Evolutionary conservation across 2,113 vertebrate species (phyloP).

Genomic region (Mirounga angustirostris): DNA sequence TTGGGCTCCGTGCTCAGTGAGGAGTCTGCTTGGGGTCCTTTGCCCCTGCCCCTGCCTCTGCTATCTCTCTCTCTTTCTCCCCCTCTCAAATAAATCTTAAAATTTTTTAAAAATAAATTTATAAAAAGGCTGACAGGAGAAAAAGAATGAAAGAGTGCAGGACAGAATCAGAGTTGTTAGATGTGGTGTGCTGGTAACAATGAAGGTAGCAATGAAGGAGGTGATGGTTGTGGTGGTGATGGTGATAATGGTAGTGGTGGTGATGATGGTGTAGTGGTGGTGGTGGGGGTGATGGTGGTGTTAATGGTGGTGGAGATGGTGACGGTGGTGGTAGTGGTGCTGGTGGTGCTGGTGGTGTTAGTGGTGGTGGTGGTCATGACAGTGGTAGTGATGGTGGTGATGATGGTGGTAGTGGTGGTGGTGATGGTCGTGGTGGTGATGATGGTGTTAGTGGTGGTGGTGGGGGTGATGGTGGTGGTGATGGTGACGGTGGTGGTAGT

Average conservation of each 20-base stretch:
- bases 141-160: neutral
- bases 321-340: too few relatives aligned
- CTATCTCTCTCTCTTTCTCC: neutral
- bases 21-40: neutral
- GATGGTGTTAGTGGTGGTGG: rapidly evolving
- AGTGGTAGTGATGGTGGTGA: rapidly evolving
- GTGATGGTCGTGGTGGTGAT: rapidly evolving
- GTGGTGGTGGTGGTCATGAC: rapidly evolving
- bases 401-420: rapidly evolving
- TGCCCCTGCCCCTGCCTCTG: neutral
- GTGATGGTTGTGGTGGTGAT: neutral
- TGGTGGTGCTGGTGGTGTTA: rapidly evolving
- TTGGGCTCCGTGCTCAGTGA: neutral
- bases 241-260: neutral
- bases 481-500: rapidly evolving
- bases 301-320: neutral
- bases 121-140: neutral
- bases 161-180: neutral
- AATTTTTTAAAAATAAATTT: neutral
- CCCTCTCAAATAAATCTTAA: neutral
- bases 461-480: rapidly evolving
- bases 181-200: too few relatives aligned
- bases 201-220: neutral
- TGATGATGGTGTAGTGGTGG: neutral
- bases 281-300: neutral